Base-by-base conservation (phyloP, 2,888 invertebrate genomes). In the Parnassius orleans region DNA sequence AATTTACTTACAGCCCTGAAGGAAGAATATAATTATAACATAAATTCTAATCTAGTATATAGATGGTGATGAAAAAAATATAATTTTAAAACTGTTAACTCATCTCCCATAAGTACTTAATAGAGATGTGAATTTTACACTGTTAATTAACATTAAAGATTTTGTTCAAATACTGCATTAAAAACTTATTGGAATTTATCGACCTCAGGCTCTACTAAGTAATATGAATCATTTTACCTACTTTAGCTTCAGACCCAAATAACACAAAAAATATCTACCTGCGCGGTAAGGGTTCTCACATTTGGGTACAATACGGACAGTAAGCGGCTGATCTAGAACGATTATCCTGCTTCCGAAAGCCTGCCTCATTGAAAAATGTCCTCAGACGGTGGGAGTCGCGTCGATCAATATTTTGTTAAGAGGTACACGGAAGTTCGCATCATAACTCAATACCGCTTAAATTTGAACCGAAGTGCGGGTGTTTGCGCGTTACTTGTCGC, bases 391-490 rank as follows among this genome's bases (percentile, higher is more conserved):
- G 77, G 74, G 76, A 79, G 79, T 78, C 80, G 80, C 75, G 80
- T 79, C 86, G 89, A 91, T 91, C 89, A 86, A 90, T 90, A 90
- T 90, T 87, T 84, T 81, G 82, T 81, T 75, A 78, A 78, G 77
- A 78, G 79, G 75, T 76, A 76, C 73, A 80, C 79, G 84, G 85
- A 87, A 89, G 84, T 80, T 79, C 77, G 75, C 77, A 80, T 80
- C 76, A 74, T 76, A 80, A 79, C 79, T 74, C 73, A 57, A 76
- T 78, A 80, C 80, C 79, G 82, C 83, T 79, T 71, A 82, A 86
- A 81, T 86, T 86, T 79, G 74, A 86, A 86, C 75, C 72, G 69
- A 63, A 71, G 64, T 51, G 60, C 57, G 59, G 65, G 62, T 67
- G 68, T 72, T 69, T 66, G 65, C 65, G 67, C 48, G 19, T 61